Evolutionary conservation across 2,797 vertebrate genomes (phyloP), one percentile per base, ranked within the genome.

Genomic region (Ambastaia sidthimunki): DNA sequence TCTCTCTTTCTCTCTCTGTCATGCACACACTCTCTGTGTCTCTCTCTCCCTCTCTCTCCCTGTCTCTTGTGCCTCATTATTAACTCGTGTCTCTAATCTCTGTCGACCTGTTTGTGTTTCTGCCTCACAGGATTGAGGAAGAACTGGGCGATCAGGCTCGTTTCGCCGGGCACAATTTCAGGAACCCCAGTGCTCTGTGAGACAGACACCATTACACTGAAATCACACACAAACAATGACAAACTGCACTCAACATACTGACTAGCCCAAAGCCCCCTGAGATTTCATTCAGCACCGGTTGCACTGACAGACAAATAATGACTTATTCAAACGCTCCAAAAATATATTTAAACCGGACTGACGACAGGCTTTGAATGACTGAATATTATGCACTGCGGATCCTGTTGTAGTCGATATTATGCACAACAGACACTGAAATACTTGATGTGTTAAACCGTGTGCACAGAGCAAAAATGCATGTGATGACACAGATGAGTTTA

Each of bases 121-220:
- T 85, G 48, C 31, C 63, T 74, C 52, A 55, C 75, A 98, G 97
- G 93, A 98, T 98, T 71, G 97, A 98, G 88, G 97, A 98, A 86
- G 97, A 98, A 88, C 84, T 98, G 85, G 97, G 97, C 0, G 96
- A 97, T 1, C 95, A 96, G 91, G 97, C 97, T 81, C 96, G 96
- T 80, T 98, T 98, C 4, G 97, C 97, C 0, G 97, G 97, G 85
- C 96, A 97, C 83, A 98, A 98, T 89, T 98, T 98, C 89, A 96
- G 97, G 89, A 98, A 98, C 88, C 97, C 97, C 82, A 98, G 96
- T 6, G 97, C 95, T 90, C 95, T 98, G 95, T 98, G 94, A 98
- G 87, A 79, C 76, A 23, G 31, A 48, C 71, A 74, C 13, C 10
- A n/a, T 34, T 21, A 52, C 67, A 68, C 80, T 15, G 34, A 76